phyloP scores from a whole-genome alignment of 2,888 invertebrate species.

The Lasioglossum zephyrum region DNA sequence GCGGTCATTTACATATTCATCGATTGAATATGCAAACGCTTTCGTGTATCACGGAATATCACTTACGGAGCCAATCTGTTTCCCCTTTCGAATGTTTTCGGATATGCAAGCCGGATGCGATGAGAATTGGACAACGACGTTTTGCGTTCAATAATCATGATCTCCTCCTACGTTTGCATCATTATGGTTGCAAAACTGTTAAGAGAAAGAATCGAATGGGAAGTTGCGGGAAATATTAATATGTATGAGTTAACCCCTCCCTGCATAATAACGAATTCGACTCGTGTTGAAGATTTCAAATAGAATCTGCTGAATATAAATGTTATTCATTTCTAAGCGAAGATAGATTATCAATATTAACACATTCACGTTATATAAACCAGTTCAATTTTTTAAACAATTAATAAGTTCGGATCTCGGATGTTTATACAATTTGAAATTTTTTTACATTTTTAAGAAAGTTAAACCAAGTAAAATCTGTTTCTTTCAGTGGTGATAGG shows the following conservation, averaged over 20 bases:
- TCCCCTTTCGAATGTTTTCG: not conserved
- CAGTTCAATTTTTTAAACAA: not conserved
- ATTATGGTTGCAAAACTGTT: not conserved
- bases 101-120: not conserved
- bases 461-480: no score
- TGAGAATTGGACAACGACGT: conserved; percentile 18
- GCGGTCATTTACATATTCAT: conserved; percentile 40
- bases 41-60: conserved; percentile 23
- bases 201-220: not conserved
- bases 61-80: conserved; percentile 14
- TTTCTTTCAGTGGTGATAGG: no score
- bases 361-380: no score
- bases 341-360: not conserved
- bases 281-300: not conserved
- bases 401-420: no score
- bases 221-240: not conserved
- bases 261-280: not conserved
- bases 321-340: not conserved
- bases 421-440: no score
- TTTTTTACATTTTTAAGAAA: no score
- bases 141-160: conserved; percentile 4
- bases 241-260: not conserved
- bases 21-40: conserved; percentile 47
- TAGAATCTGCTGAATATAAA: not conserved
- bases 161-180: not conserved